These are phyloP conservation scores for Stenolophus ochropezus DNA, from an alignment of 2,888 invertebrate genomes.

Conservation along the genomic window DNA sequence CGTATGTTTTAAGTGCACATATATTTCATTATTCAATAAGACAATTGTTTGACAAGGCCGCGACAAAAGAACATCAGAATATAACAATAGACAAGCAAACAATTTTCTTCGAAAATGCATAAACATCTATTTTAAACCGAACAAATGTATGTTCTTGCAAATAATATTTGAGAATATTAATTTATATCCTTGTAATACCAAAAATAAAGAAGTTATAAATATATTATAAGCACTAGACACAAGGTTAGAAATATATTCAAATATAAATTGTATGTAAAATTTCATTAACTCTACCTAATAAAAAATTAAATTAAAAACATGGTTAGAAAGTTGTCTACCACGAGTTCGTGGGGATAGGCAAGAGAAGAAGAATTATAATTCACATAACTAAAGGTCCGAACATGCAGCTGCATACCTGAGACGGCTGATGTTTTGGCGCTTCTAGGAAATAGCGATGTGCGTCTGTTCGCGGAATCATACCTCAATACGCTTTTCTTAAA, in stretches of 20 bases:
- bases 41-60: conserved; percentile 4
- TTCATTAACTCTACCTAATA: neutral
- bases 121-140: conserved; percentile 35
- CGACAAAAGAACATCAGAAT: conserved; percentile 12
- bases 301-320: neutral
- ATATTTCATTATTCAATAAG: neutral
- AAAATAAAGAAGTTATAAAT: neutral
- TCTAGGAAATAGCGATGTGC: conserved; percentile 51
- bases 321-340: conserved; percentile 29
- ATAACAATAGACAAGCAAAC: conserved; percentile 28
- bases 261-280: neutral
- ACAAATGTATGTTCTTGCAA: neutral
- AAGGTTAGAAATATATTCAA: neutral
- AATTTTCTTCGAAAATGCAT: conserved; percentile 27
- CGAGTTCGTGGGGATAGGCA: conserved; percentile 13
- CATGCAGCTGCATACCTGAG: conserved; percentile 60
- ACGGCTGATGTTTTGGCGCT: conserved; percentile 57
- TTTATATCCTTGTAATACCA: neutral
- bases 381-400: conserved; percentile 25
- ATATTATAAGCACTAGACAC: neutral
- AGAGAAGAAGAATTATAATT: conserved; percentile 50
- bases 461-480: conserved; percentile 55
- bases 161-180: neutral
- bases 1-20: neutral
- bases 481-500: conserved; percentile 59